phyloP scores from a whole-genome alignment of 2,113 vertebrate genomes.

The Eubucco bourcierii region DNA sequence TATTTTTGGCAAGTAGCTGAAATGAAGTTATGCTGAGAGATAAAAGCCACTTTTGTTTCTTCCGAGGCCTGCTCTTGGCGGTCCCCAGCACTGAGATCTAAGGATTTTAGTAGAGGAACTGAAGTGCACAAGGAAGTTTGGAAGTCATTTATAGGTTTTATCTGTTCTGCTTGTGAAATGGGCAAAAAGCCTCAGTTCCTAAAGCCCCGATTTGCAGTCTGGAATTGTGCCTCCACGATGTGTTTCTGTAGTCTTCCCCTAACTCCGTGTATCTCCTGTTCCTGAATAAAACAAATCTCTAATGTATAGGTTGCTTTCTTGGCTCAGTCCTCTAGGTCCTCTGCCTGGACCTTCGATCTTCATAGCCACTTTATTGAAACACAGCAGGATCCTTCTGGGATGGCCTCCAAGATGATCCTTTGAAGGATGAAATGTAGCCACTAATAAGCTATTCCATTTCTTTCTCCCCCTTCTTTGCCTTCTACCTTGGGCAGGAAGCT shows the following conservation, averaged over 20 bases:
- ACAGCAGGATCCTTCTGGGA: slow-evolving; percentile 66
- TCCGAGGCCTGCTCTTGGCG: background rate
- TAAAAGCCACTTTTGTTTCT: slow-evolving; percentile 9
- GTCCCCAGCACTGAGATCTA: background rate
- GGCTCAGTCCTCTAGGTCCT: slow-evolving; percentile 23
- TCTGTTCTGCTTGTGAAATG: background rate
- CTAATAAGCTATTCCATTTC: slow-evolving; percentile 28
- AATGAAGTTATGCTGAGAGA: background rate
- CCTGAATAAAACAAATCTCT: slow-evolving; percentile 13
- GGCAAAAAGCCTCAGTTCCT: background rate
- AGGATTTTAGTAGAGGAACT: background rate
- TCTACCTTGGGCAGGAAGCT: background rate
- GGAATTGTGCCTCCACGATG: background rate
- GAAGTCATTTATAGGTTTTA: background rate
- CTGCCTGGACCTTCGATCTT: background rate
- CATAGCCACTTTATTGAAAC: slow-evolving; percentile 38
- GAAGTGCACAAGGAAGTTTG: background rate
- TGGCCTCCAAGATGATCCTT: slow-evolving; percentile 53
- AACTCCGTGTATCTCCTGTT: background rate
- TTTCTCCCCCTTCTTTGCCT: background rate
- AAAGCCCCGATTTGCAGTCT: background rate
- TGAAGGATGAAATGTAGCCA: slow-evolving; percentile 58
- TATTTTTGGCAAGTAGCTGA: background rate
- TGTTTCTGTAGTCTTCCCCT: background rate
- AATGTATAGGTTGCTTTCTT: background rate